Percentiles rank a stretch among this genome's conserved stretches.
These are phyloP conservation scores for Cuculus canorus DNA, from an alignment of 2,797 vertebrate genomes.

Conservation along the genomic window DNA sequence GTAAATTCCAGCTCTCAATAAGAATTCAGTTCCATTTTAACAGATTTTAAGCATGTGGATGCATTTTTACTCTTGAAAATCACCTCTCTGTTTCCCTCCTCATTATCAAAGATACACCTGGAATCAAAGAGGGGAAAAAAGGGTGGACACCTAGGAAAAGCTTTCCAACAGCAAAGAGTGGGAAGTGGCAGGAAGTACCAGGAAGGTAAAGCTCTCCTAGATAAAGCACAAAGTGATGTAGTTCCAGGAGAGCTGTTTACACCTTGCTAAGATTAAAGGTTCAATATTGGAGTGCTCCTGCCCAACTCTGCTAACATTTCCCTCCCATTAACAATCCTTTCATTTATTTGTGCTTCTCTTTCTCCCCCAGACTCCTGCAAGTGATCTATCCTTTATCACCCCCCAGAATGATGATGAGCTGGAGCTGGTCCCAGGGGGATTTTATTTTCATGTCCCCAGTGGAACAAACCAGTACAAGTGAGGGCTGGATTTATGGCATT, in stretches of 20 bases:
- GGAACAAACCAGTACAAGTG: constrained; percentile 92
- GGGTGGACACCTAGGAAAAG: neutral
- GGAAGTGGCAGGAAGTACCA: neutral
- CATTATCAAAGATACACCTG: neutral
- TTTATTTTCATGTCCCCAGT: constrained; percentile 95
- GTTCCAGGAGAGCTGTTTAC: neutral
- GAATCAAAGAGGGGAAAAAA: neutral
- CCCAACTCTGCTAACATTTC: neutral
- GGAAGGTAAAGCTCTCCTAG: neutral
- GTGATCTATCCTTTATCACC: constrained; percentile 95
- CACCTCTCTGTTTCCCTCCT: neutral
- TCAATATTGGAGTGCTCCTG: neutral
- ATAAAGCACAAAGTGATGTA: neutral
- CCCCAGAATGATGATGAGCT: constrained; percentile 98
- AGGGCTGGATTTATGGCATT: constrained; percentile 95
- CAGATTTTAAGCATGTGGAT: neutral
- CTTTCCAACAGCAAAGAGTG: neutral
- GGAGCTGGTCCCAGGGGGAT: constrained; percentile 91
- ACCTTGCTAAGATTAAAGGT: neutral
- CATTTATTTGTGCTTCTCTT: neutral
- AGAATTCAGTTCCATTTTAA: neutral
- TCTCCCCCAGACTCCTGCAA: constrained; percentile 87
- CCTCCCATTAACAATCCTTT: neutral
- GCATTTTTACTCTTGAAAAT: neutral
- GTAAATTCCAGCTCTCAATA: neutral